phyloP scores from a whole-genome alignment of 2,797 vertebrate genomes.

The Zalophus californianus region DNA sequence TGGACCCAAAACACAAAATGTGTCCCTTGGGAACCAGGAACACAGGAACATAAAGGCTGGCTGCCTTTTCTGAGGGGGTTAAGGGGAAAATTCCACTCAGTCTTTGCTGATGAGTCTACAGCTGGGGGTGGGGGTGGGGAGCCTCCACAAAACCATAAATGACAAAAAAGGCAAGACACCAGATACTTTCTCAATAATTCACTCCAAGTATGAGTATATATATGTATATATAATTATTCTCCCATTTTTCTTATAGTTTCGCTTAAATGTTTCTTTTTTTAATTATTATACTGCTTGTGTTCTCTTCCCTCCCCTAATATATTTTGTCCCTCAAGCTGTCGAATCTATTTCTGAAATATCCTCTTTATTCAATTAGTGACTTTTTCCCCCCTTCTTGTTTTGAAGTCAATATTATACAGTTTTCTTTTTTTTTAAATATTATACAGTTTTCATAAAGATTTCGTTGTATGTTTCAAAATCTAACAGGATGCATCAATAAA shows the following conservation, averaged over 20 bases:
- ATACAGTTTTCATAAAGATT: conserved; percentile 9
- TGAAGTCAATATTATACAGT: background rate
- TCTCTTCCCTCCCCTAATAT: background rate
- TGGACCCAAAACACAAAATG: background rate
- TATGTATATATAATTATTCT: background rate
- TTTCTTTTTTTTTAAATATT: background rate
- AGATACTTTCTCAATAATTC: background rate
- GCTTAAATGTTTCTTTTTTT: background rate
- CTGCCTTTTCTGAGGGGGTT: background rate
- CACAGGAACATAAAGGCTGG: background rate
- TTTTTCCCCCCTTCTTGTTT: background rate
- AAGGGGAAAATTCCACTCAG: background rate
- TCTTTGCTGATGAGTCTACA: background rate
- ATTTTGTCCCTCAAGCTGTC: conserved; percentile 15
- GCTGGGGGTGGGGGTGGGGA: no score
- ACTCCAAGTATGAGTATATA: background rate
- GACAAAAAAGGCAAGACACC: background rate
- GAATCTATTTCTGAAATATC: background rate
- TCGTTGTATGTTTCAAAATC: background rate
- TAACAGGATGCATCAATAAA: background rate
- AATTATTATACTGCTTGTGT: background rate
- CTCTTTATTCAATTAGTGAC: conserved; percentile 3
- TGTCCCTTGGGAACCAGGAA: background rate
- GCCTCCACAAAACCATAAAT: background rate
- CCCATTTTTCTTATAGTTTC: background rate